These are phyloP conservation scores for Oncopeltus fasciatus DNA, from an alignment of 1,140 invertebrate genomes.

Conservation along the genomic window DNA sequence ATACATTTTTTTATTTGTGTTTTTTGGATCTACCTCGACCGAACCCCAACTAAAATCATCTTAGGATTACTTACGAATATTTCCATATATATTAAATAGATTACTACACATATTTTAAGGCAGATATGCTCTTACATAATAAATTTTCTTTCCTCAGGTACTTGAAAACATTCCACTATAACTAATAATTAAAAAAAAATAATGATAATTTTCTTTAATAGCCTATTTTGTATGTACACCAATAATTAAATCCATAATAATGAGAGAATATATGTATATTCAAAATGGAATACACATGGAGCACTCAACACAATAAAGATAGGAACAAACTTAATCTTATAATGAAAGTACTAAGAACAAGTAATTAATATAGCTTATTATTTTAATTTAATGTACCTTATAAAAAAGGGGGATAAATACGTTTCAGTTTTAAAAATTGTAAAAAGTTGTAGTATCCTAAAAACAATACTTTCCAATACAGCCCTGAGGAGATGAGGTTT, in stretches of 20 bases:
- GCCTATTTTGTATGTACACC: neutral
- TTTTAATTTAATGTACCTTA: too few relatives aligned
- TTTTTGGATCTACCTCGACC: too few relatives aligned
- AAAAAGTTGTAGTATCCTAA: conserved; percentile 63
- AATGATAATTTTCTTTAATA: too few relatives aligned
- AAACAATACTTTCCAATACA: conserved; percentile 75
- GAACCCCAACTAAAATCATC: too few relatives aligned
- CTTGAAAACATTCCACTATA: too few relatives aligned
- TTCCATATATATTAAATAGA: too few relatives aligned
- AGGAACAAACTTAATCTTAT: neutral
- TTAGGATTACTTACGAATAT: too few relatives aligned
- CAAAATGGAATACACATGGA: neutral
- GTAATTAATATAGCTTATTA: neutral
- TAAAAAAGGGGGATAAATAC: conserved; percentile 25
- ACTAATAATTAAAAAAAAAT: too few relatives aligned
- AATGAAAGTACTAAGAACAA: neutral
- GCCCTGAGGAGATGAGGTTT: conserved; percentile 67
- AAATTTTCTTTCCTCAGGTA: too few relatives aligned
- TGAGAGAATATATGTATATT: neutral
- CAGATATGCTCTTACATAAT: too few relatives aligned
- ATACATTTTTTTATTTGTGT: too few relatives aligned
- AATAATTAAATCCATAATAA: neutral
- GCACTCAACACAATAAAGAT: neutral
- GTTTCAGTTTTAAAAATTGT: conserved; percentile 52
- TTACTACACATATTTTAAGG: too few relatives aligned